Base-by-base conservation (phyloP, 2,797 vertebrate species). In the Ptychobarbus kaznakovi region DNA sequence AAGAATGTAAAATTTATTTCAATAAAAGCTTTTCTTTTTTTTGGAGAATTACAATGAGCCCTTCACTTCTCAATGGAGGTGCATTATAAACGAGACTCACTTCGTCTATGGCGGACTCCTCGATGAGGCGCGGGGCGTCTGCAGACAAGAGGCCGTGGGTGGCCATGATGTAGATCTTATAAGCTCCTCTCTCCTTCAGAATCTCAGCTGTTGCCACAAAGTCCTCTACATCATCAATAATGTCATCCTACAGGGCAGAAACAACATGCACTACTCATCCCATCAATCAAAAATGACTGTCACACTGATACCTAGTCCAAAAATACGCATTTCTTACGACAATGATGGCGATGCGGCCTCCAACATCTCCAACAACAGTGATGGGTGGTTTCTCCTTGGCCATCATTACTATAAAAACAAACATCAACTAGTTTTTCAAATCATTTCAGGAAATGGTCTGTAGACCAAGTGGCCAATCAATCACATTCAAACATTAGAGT, bases 111-210 rank as follows among this genome's bases (percentile, higher is more conserved):
- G 97, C 95, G 0, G 98, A 99, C 65, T 99, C 98, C 89, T 99
- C 98, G 9, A 99, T 98, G 85, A 99, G 96, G 38, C 96, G 97
- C 0, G 98, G 98, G 0, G 98, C 98, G 12, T 99, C 98, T 0
- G 96, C 97, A 3, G 98, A 99, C 92, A 99, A 93, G 38, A 99
- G 95, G 83, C 98, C 98, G 0, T 99, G 98, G 3, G 98, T 99
- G 53, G 98, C 98, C 98, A 99, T 99, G 89, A 99, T 96, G 22
- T 98, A 99, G 80, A 99, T 99, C 92, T 99, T 99, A 91, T 99
- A 99, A 1, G 98, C 98, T 0, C 98, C 98, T n/a, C 98, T 95
- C 88, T 99, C 98, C 88, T 99, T 99, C 90, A 99, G 95, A 91
- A 98, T 98, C 94, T 99, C 98, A 1, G 98, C 98, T 11, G 98